A percentile compares a stretch with the other conserved stretches of the same genome.
phyloP scores from a whole-genome alignment of 2,113 vertebrate genomes.

The Laticauda laticaudata region DNA sequence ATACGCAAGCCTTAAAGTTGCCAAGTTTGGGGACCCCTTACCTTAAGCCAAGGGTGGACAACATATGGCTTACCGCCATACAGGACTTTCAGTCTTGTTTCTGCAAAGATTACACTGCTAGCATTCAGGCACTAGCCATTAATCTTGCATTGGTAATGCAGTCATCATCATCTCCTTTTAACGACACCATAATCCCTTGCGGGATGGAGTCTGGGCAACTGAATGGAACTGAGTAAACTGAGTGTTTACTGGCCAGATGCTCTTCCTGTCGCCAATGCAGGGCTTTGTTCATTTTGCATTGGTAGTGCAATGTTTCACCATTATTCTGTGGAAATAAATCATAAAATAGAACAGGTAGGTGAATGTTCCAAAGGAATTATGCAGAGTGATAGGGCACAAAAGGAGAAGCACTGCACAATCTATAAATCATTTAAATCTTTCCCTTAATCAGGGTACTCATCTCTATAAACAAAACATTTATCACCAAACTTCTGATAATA shows the following conservation, averaged over 20 bases:
- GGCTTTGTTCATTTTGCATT: too few species aligned
- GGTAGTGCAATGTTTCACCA: too few species aligned
- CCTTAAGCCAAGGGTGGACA: neutral
- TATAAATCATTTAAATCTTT: neutral
- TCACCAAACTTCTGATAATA: neutral
- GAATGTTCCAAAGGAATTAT: neutral
- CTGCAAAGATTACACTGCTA: neutral
- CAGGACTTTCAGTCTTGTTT: neutral
- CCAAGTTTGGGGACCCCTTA: too few species aligned
- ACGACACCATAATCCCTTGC: too few species aligned
- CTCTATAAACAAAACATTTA: neutral
- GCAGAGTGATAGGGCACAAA: neutral
- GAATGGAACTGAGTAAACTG: too few species aligned
- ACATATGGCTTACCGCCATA: neutral
- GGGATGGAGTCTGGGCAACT: too few species aligned
- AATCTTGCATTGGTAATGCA: too few species aligned
- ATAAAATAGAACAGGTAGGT: neutral
- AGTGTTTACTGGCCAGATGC: too few species aligned
- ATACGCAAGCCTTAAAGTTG: too few species aligned
- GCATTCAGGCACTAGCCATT: neutral
- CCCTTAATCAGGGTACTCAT: neutral
- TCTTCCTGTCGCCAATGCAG: too few species aligned
- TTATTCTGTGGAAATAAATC: too few species aligned
- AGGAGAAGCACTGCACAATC: neutral
- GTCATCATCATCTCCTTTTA: too few species aligned